Base-by-base conservation (phyloP, 2,797 vertebrate species). In the Parambassis ranga region DNA sequence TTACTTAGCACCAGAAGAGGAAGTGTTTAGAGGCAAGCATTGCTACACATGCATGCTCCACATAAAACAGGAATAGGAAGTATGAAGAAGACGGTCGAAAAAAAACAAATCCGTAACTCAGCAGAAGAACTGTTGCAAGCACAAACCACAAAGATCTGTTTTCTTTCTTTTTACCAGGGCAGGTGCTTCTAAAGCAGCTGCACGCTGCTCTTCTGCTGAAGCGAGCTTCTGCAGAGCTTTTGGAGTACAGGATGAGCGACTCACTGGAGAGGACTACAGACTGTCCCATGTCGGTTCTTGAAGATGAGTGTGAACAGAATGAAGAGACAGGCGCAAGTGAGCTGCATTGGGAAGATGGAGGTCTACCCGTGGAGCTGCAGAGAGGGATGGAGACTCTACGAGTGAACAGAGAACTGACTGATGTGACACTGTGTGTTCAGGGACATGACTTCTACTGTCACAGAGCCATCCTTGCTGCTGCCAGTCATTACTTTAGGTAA, bases 401-500 rank as follows among this genome's bases (percentile, higher is more conserved):
- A 39, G 63, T 87, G 39, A 87, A 83, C 70, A 64, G 74, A 51
- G 87, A 92, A 10, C 75, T 99, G 49, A 98, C 96, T 0, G 97
- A 99, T 4, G 95, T 99, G 61, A 84, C 88, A 35, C 82, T 99
- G 63, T 87, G 88, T 0, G 95, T 99, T 71, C 92, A 95, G 57
- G 93, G 92, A 38, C 92, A 92, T 28, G 91, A 92, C 79, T 98
- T 98, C 67, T 92, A 92, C 61, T 98, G 97, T 57, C 97, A 99
- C 68, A 90, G 96, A 49, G 94, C 95, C 38, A 92, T 98, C 41
- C 95, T 98, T 1, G 96, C 97, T 0, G 96, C 97, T 1, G 95
- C 96, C 68, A 99, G 96, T 87, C 94, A 96, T 71, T 99, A 99
- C 77, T 99, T 98, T 93, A 98, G 96, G 97, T 98, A 84, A 92